Evolutionary conservation across 2,888 invertebrate species (phyloP), one percentile per base, ranked within the genome.

Genomic region (Malachius bipustulatus): DNA sequence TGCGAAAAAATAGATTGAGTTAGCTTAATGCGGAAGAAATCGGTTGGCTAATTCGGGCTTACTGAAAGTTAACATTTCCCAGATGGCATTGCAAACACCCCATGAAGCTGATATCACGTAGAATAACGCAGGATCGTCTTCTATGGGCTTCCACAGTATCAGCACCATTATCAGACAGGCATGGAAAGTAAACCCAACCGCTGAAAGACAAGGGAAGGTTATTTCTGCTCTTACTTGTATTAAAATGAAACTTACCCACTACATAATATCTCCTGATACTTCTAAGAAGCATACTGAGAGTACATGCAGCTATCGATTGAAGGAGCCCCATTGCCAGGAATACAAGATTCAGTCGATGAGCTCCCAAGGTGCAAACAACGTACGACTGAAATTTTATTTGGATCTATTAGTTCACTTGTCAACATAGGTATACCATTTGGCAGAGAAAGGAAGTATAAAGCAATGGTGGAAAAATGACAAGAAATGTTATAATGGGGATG

Each of bases 61-160:
- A 63, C 63, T 59, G 36, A 71, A 72, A 63, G 69, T 71, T 19
- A 75, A 52, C 37, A 82, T 82, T 53, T 87, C 84, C 85, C 85
- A 87, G 45, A 85, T 77, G 12, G 82, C 81, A 36, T 84, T 83
- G 59, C 85, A 85, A 2, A 85, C 84, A 10, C 84, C 85, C 85
- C 85, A 87, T 0, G 83, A 81, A 0, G 85, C 83, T 2, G 83
- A 81, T 33, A 85, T 82, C 13, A 85, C 81, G 45, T 83, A 83
- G 39, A 85, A 83, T 34, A 85, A 65, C 1, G 84, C 85, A 10
- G 82, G 73, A 50, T 85, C 85, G 35, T 84, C 83, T 39, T 75
- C 73, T 0, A 82, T 80, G 0, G 85, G 85, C 42, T 82, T 75
- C 85, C 85, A 85, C 16, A 81, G 66, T 41, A 82, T 68, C 46